phyloP scores from a whole-genome alignment of 2,888 invertebrate genomes.

The Nomada hirtipes region DNA sequence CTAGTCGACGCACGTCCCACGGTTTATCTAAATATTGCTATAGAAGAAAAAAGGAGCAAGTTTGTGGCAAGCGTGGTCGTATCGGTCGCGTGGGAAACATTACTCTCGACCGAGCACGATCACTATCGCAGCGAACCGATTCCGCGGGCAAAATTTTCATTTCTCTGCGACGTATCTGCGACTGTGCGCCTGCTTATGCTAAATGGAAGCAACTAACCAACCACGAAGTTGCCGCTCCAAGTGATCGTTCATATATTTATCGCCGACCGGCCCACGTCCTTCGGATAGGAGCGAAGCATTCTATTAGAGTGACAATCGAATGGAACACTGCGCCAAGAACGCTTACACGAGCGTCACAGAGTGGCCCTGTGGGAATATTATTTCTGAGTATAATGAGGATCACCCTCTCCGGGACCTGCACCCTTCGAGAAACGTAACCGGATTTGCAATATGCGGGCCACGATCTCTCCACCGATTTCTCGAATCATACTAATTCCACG shows the following conservation, averaged over 20 bases:
- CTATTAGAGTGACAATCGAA: background rate
- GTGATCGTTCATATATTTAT: background rate
- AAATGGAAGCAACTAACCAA: constrained; percentile 7
- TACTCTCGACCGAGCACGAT: constrained; percentile 67
- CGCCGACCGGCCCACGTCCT: background rate
- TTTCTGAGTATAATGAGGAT: constrained; percentile 57
- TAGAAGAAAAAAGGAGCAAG: constrained; percentile 56
- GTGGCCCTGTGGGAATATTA: constrained; percentile 58
- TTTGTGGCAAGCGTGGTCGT: constrained; percentile 58
- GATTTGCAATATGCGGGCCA: constrained; percentile 59
- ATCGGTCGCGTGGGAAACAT: constrained; percentile 78
- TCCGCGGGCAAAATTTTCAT: constrained; percentile 59
- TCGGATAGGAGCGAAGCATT: background rate
- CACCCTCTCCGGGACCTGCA: constrained; percentile 34
- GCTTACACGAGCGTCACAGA: constrained; percentile 18
- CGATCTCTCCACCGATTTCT: constrained; percentile 40
- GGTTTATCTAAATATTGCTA: constrained; percentile 77
- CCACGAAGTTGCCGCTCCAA: background rate
- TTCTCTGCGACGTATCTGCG: constrained; percentile 15
- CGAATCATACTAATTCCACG: constrained; percentile 43
- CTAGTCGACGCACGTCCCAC: constrained; percentile 74
- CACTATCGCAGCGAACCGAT: constrained; percentile 58
- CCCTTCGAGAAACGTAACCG: constrained; percentile 58
- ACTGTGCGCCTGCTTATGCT: constrained; percentile 26
- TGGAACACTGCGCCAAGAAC: constrained; percentile 9